Evolutionary conservation across 2,113 vertebrate genomes (phyloP).

Genomic region (Thalassarche chlororhynchos): DNA sequence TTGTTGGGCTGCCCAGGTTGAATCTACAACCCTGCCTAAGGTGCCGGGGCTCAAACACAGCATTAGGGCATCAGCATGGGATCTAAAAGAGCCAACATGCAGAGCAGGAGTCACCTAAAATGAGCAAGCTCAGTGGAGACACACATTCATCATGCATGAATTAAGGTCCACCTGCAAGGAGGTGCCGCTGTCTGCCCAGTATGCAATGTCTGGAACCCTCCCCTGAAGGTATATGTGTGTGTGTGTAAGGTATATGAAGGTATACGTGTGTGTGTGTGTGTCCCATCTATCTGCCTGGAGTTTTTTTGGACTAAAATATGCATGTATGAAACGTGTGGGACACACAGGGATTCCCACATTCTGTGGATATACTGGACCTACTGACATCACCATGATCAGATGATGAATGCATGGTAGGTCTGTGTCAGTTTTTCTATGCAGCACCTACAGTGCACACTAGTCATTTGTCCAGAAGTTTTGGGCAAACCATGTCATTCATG

Average conservation of each 20-base stretch:
- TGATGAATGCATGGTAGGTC: background rate
- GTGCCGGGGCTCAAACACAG: background rate
- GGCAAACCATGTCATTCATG: background rate
- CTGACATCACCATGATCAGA: background rate
- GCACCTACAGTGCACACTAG: background rate
- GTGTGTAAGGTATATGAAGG: background rate
- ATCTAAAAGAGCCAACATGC: background rate
- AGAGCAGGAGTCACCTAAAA: background rate
- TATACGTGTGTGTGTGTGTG: background rate
- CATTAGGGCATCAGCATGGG: background rate
- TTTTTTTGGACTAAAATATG: background rate
- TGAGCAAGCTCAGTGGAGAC: background rate
- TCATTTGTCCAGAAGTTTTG: background rate
- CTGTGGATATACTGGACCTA: background rate
- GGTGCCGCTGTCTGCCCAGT: background rate
- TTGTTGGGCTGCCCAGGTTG: background rate
- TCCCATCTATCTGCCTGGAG: background rate
- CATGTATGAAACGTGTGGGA: rapidly evolving
- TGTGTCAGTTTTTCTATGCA: background rate
- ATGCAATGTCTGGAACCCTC: background rate
- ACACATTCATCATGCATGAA: background rate
- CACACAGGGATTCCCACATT: background rate
- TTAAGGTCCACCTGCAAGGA: background rate
- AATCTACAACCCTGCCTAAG: background rate
- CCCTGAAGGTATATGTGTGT: background rate